These are phyloP conservation scores for Darevskia mixta DNA, from an alignment of 2,797 vertebrate genomes.

Conservation along the genomic window DNA sequence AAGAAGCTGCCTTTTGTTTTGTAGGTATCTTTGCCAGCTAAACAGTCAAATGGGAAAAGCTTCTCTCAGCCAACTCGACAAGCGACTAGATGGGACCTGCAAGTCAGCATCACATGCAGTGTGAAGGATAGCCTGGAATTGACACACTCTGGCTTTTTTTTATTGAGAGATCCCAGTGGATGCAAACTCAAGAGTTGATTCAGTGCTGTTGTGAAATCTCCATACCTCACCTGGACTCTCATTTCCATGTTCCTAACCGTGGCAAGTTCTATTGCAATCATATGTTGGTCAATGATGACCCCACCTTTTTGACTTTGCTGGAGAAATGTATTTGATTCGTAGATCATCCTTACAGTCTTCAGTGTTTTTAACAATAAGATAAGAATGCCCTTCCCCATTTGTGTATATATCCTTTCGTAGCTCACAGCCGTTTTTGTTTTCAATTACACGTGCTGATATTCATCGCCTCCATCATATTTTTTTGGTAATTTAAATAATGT, in stretches of 20 bases:
- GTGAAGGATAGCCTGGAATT: constrained; percentile 74
- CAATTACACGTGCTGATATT: constrained; percentile 58
- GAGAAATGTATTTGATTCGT: constrained; percentile 66
- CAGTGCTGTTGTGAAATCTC: constrained; percentile 42
- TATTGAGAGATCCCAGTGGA: constrained; percentile 82
- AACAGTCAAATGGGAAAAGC: constrained; percentile 79
- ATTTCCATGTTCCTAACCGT: constrained; percentile 57
- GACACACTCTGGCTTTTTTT: constrained; percentile 79
- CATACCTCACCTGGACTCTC: constrained; percentile 36
- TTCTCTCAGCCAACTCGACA: constrained; percentile 91
- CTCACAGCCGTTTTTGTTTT: constrained; percentile 67
- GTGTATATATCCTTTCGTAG: constrained; percentile 57
- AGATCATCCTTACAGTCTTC: constrained; percentile 80
- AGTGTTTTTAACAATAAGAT: constrained; percentile 82
- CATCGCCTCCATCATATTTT: constrained; percentile 59
- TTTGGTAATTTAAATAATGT: constrained; percentile 79
- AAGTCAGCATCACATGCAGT: constrained; percentile 75
- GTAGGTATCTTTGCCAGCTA: constrained; percentile 73
- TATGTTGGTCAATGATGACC: constrained; percentile 58
- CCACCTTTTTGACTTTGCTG: constrained; percentile 6
- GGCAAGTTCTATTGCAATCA: constrained; percentile 56
- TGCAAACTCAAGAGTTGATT: constrained; percentile 77
- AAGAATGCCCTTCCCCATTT: constrained; percentile 56
- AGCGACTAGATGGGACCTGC: constrained; percentile 90
- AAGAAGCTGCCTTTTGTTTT: constrained; percentile 67